Evolutionary conservation across 1,140 invertebrate species (phyloP).

Genomic region (Orius insidiosus): DNA sequence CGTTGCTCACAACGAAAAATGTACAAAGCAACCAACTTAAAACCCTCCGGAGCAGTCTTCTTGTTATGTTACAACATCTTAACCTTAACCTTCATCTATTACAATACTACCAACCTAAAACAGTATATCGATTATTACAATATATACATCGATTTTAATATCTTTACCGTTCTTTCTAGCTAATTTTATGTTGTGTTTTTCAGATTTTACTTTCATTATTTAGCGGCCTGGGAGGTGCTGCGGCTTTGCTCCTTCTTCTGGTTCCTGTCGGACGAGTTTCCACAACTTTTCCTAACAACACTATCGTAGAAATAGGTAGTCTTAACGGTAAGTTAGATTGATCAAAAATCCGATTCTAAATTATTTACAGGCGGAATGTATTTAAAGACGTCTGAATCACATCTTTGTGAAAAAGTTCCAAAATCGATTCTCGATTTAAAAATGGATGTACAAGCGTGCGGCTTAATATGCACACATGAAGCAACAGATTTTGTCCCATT

Average conservation of each 20-base stretch:
- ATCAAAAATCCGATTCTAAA: neutral
- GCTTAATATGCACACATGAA: neutral
- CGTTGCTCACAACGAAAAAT: too few species aligned
- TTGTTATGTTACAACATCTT: too few species aligned
- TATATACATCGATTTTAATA: too few species aligned
- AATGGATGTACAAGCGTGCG: neutral
- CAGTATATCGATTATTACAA: too few species aligned
- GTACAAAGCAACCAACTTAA: too few species aligned
- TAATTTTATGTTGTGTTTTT: too few species aligned
- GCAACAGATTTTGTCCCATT: neutral
- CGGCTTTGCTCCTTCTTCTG: slow-evolving; percentile 44
- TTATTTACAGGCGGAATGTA: neutral
- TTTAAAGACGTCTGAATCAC: neutral
- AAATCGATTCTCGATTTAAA: neutral
- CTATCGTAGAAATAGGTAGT: slow-evolving; percentile 4
- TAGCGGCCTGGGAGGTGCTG: slow-evolving; percentile 43
- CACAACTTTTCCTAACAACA: slow-evolving; percentile 36
- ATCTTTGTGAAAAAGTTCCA: neutral
- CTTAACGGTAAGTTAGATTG: neutral
- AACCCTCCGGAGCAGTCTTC: too few species aligned
- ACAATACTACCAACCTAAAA: too few species aligned
- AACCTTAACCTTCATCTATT: too few species aligned
- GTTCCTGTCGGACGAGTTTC: slow-evolving; percentile 53
- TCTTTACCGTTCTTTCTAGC: too few species aligned
- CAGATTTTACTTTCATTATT: slow-evolving; percentile 50